A percentile compares a stretch with the other conserved stretches of the same genome.
phyloP scores from a whole-genome alignment of 2,888 invertebrate genomes.

The Caenorhabditis japonica region DNA sequence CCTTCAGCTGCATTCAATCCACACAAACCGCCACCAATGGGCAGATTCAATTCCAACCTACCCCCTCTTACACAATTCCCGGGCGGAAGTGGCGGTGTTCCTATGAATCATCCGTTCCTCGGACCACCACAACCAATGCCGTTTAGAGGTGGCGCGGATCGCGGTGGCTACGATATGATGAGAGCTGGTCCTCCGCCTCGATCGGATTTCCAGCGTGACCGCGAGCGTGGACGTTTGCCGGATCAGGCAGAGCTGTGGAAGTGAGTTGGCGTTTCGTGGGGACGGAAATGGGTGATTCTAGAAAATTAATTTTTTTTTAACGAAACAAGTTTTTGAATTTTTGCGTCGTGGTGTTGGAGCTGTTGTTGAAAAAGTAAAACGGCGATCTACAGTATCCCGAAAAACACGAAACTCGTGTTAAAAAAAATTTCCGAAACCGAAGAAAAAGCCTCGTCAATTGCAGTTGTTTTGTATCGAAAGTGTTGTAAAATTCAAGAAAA shows the following conservation, averaged over 20 bases:
- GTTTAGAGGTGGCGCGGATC: conserved; percentile 3
- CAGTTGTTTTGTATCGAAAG: too few species aligned
- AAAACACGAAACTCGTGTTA: too few species aligned
- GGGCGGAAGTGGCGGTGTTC: conserved; percentile 4
- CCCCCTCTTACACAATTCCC: conserved; percentile 12
- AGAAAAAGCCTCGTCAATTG: too few species aligned
- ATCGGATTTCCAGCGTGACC: conserved; percentile 1
- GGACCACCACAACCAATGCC: conserved; percentile 7
- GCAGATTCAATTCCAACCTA: conserved; percentile 23
- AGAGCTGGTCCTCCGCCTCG: conserved; percentile 10
- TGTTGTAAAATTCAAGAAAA: too few species aligned
- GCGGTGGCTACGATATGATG: conserved; percentile 5
- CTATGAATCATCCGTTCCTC: too few species aligned
- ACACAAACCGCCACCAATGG: conserved; percentile 48
- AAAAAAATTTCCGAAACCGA: too few species aligned
- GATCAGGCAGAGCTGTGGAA: conserved; percentile 27
- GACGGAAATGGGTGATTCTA: not conserved
- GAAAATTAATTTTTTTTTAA: conserved; percentile 4
- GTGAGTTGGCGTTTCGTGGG: conserved; percentile 7
- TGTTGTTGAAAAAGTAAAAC: too few species aligned
- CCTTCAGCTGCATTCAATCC: conserved; percentile 43
- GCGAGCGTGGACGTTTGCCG: conserved; percentile 13
- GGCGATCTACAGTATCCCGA: too few species aligned
- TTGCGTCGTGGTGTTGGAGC: too few species aligned
- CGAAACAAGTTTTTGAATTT: not conserved